phyloP scores from a whole-genome alignment of 2,113 vertebrate species.

The Lophochroa leadbeateri region DNA sequence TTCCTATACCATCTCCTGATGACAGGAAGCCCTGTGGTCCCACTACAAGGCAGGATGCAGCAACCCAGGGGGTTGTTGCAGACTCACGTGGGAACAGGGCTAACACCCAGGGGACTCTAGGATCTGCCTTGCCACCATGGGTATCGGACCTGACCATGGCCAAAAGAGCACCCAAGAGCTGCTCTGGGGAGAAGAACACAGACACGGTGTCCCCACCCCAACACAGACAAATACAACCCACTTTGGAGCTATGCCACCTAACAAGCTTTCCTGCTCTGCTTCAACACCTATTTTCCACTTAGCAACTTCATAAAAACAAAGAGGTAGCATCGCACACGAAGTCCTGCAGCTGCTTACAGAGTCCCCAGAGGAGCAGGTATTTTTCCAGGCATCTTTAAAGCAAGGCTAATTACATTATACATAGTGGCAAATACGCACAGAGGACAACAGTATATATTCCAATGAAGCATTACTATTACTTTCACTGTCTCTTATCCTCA shows the following conservation, averaged over 20 bases:
- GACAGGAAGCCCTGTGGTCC: fast-evolving
- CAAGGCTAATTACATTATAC: background rate
- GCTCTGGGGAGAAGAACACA: background rate
- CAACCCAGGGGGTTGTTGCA: fast-evolving
- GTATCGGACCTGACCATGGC: fast-evolving
- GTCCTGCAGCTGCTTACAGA: background rate
- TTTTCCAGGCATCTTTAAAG: constrained; percentile 31
- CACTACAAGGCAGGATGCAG: background rate
- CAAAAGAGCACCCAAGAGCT: background rate
- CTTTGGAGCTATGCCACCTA: background rate
- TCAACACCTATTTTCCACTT: background rate
- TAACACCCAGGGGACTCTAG: background rate
- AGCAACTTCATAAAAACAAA: background rate
- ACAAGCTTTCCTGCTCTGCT: background rate
- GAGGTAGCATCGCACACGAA: background rate
- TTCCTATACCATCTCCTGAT: background rate
- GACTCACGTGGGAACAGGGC: background rate
- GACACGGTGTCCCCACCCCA: background rate
- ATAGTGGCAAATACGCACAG: background rate
- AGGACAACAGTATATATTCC: background rate
- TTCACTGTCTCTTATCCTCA: background rate
- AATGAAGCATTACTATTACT: background rate
- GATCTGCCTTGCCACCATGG: background rate
- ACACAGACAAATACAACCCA: background rate
- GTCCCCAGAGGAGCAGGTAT: background rate